Percentiles rank a stretch among this genome's conserved stretches.
Conservation (phyloP, 1,140 invertebrate species). For the Bradysia coprophila region DNA sequence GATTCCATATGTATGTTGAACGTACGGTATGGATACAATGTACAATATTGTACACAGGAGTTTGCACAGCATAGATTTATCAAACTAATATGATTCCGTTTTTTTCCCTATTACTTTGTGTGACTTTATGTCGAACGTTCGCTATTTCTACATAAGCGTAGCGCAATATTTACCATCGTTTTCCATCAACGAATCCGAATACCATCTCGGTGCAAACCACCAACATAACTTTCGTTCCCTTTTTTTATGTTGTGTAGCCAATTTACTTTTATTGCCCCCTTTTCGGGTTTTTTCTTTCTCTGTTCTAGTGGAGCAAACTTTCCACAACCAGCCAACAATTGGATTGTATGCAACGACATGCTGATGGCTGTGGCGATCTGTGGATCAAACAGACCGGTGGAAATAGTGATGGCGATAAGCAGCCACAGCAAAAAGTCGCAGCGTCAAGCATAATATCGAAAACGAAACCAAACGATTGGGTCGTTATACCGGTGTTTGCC, state of each 20-base stretch:
- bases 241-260: background rate
- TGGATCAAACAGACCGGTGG: constrained; percentile 21
- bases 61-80: no score
- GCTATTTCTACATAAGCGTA: no score
- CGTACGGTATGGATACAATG: no score
- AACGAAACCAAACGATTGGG: constrained; percentile 20
- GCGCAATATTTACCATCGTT: no score
- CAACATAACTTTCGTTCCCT: constrained; percentile 4
- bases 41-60: no score
- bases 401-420: constrained; percentile 16
- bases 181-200: no score
- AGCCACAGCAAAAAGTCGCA: constrained; percentile 5
- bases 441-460: constrained; percentile 1
- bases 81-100: no score
- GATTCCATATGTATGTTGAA: no score
- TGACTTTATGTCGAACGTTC: no score
- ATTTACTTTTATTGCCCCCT: background rate
- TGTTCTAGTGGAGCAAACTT: constrained; percentile 21
- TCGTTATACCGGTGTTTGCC: constrained; percentile 23
- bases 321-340: constrained; percentile 20
- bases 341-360: constrained; percentile 22
- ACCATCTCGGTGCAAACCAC: constrained; percentile 5
- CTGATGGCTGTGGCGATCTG: constrained; percentile 21
- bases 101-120: no score
- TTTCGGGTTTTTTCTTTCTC: background rate